phyloP scores from a whole-genome alignment of 2,113 vertebrate species.

The Thalassoma bifasciatum region DNA sequence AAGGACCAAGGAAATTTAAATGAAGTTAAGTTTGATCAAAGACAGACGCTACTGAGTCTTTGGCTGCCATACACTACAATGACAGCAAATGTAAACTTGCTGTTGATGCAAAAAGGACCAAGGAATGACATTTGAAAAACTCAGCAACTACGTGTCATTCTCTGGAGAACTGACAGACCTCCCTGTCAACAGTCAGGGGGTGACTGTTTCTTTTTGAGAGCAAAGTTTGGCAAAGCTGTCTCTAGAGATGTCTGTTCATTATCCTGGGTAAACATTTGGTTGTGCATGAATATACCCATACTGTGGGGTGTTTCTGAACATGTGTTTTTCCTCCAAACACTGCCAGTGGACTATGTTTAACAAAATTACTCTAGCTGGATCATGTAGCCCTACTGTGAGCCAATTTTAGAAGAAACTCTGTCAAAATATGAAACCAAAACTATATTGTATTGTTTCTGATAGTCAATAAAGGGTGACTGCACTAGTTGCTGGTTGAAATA shows the following conservation, averaged over 20 bases:
- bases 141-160: conserved; percentile 36
- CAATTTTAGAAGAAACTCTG: too few species aligned
- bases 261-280: conserved; percentile 11
- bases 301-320: conserved; percentile 7
- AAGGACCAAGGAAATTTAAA: not conserved
- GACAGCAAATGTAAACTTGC: conserved; percentile 18
- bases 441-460: not conserved
- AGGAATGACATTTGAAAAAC: conserved; percentile 41
- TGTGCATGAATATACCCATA: conserved; percentile 8
- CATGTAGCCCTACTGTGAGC: too few species aligned
- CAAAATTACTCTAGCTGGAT: too few species aligned
- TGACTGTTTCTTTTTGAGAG: conserved; percentile 24
- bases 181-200: conserved; percentile 43
- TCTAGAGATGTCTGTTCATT: conserved; percentile 29
- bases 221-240: conserved; percentile 20
- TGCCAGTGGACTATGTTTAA: too few species aligned
- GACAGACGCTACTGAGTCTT: conserved; percentile 17
- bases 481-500: not conserved
- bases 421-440: not conserved
- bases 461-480: not conserved
- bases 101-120: conserved; percentile 43
- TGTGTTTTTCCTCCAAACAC: not conserved
- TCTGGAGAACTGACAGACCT: conserved; percentile 42
- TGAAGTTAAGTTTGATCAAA: conserved; percentile 16
- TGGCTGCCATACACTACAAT: not conserved